Conservation (phyloP, 2,888 invertebrate genomes). For the Netelia melanura region DNA sequence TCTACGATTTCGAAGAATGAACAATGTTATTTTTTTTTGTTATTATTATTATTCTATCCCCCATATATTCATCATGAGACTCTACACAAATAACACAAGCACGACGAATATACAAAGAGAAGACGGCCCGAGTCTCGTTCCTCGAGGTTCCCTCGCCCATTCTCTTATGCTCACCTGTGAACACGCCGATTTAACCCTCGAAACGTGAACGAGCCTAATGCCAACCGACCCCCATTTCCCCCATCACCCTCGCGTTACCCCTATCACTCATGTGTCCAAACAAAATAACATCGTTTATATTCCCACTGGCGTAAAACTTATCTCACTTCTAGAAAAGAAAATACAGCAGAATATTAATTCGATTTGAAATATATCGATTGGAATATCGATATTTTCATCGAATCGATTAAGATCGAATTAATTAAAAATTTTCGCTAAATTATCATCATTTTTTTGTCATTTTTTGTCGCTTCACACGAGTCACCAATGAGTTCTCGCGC, state of each 20-base stretch:
- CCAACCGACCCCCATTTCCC: slow-evolving; percentile 33
- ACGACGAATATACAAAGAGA: slow-evolving; percentile 7
- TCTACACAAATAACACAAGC: background rate
- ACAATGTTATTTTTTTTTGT: slow-evolving; percentile 21
- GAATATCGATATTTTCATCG: no score
- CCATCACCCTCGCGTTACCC: slow-evolving; percentile 21
- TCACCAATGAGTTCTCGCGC: slow-evolving; percentile 5
- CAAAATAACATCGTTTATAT: slow-evolving; percentile 55
- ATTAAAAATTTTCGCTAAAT: background rate
- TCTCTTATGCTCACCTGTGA: slow-evolving; percentile 59
- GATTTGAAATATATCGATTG: background rate
- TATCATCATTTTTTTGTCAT: background rate
- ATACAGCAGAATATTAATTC: background rate
- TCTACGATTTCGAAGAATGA: slow-evolving; percentile 57
- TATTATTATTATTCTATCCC: slow-evolving; percentile 13
- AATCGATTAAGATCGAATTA: background rate
- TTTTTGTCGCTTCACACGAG: background rate
- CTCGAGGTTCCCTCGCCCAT: slow-evolving; percentile 25
- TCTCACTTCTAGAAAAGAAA: background rate
- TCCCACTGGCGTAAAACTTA: slow-evolving; percentile 27
- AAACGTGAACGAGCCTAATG: slow-evolving; percentile 28
- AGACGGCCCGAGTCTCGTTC: slow-evolving; percentile 37
- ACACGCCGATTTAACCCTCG: slow-evolving; percentile 61
- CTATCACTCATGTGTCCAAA: slow-evolving; percentile 65
- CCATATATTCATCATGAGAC: slow-evolving; percentile 7